phyloP scores from a whole-genome alignment of 1,140 invertebrate genomes.

The Drosophila sproati region DNA sequence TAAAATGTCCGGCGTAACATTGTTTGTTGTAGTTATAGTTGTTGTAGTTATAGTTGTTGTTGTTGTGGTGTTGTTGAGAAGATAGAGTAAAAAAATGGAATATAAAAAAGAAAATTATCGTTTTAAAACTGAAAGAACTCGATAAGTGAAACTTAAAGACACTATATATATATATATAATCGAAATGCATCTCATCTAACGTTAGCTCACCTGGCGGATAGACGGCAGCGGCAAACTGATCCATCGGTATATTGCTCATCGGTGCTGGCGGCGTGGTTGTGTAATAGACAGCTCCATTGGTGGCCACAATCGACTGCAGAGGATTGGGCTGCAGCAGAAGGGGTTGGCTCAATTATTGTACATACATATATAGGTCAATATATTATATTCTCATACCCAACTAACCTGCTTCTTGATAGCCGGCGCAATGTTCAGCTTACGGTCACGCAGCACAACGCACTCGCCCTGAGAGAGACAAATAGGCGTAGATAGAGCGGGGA shows the following conservation, averaged over 20 bases:
- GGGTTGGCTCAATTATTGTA: too few relatives aligned
- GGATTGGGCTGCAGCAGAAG: conserved; percentile 55
- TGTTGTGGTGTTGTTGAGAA: conserved; percentile 44
- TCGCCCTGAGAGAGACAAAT: conserved; percentile 87
- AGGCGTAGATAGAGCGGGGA: conserved; percentile 1
- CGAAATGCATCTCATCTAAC: neutral
- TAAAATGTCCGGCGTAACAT: conserved; percentile 59
- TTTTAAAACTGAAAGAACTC: conserved; percentile 42
- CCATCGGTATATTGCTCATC: conserved; percentile 84
- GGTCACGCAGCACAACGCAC: conserved; percentile 91
- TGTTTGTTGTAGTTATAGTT: conserved; percentile 37
- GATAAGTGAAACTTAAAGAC: conserved; percentile 34
- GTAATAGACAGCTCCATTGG: conserved; percentile 84
- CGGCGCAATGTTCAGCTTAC: conserved; percentile 95
- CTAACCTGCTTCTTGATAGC: conserved; percentile 94
- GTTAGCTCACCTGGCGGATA: conserved; percentile 82
- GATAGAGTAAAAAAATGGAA: conserved; percentile 67
- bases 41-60: conserved; percentile 48
- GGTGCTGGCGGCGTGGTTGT: conserved; percentile 84
- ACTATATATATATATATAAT: conserved; percentile 3
- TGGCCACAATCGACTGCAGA: conserved; percentile 80
- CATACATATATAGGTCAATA: neutral
- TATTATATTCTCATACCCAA: neutral
- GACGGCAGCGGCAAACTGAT: conserved; percentile 84
- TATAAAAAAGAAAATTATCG: conserved; percentile 63